Evolutionary conservation across 2,113 vertebrate species (phyloP).

Genomic region (Phasianus colchicus): DNA sequence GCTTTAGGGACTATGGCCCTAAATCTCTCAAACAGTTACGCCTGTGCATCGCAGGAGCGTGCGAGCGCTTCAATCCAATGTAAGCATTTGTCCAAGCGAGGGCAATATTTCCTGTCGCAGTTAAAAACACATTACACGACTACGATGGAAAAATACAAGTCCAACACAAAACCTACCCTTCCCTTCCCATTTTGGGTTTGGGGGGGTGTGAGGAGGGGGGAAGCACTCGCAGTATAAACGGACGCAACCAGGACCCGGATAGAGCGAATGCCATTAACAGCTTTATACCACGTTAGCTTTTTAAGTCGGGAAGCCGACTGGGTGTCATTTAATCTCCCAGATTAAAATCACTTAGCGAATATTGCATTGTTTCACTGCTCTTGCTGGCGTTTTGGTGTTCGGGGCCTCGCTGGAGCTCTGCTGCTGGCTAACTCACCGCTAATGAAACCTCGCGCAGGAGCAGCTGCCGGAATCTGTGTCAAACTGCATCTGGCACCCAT

Average conservation of each 20-base stretch:
- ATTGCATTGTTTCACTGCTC: slow-evolving; percentile 72
- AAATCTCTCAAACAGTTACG: neutral
- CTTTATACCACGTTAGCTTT: slow-evolving; percentile 33
- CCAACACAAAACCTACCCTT: neutral
- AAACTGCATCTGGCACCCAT: slow-evolving; percentile 84
- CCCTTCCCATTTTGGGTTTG: neutral
- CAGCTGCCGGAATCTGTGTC: slow-evolving; percentile 83
- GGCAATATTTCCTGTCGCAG: slow-evolving; percentile 49
- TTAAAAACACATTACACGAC: slow-evolving; percentile 50
- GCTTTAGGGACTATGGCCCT: neutral
- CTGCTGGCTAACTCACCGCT: slow-evolving; percentile 64
- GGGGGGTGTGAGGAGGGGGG: fast-evolving
- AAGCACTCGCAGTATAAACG: neutral
- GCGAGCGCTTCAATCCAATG: neutral
- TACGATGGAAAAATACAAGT: slow-evolving; percentile 31
- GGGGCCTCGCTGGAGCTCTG: slow-evolving; percentile 65
- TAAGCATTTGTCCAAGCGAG: slow-evolving; percentile 29
- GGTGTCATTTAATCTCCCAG: slow-evolving; percentile 78
- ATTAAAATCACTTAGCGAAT: slow-evolving; percentile 80
- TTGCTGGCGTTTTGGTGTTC: slow-evolving; percentile 52
- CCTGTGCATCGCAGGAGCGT: neutral
- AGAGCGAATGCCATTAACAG: slow-evolving; percentile 11
- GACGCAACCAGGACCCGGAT: neutral
- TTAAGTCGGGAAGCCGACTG: slow-evolving; percentile 66
- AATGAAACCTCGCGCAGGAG: slow-evolving; percentile 76